Base-by-base conservation (phyloP, 1,140 invertebrate species). In the Meloidogyne hapla region DNA sequence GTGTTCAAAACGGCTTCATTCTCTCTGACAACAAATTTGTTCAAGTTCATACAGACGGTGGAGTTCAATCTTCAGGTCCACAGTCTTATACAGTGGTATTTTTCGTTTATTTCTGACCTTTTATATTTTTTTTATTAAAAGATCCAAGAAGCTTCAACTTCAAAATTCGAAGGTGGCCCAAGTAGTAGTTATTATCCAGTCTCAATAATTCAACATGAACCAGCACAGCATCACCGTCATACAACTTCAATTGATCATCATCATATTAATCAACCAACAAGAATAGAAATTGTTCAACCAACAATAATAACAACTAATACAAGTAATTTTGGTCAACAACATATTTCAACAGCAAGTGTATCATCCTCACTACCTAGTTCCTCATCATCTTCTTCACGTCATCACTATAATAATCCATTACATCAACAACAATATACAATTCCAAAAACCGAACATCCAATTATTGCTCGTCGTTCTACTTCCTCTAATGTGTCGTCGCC, bases 251-350 rank as follows among this genome's bases (percentile, higher is more conserved):
- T 8, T 56, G 18, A 56, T 6, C 69, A 69, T 12, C 70, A 73
- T 64, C 71, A 73, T 42, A 10, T 73, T 28, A 61, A 61, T 28
- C 71, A 28, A 9, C 71, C 71, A 38, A 61, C 71, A 13, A 12
- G 71, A 38, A 73, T 73, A 6, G 71, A 73, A 63, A 73, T 73
- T 28, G 71, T 73, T 61, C 71, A 73, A 23, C 71, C 71, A 13
- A 63, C 71, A 26, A 73, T 73, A 26, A 73, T 73, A 56, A 21
- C 71, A 23, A 63, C 71, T 64, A 73, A 38, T 33, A 42, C 48
- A 71, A 64, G 25, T 38, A 73, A 64, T 73, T 73, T 63, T 21
- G 56, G 64, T 38, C 28, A 40, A 21, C 71, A 73, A 25, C 45
- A 25, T 61, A 61, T 64, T 5, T 25, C 38, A 64, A 26, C 71